Evolutionary conservation across 2,113 vertebrate genomes (phyloP).

Genomic region (Rafetus swinhoei): DNA sequence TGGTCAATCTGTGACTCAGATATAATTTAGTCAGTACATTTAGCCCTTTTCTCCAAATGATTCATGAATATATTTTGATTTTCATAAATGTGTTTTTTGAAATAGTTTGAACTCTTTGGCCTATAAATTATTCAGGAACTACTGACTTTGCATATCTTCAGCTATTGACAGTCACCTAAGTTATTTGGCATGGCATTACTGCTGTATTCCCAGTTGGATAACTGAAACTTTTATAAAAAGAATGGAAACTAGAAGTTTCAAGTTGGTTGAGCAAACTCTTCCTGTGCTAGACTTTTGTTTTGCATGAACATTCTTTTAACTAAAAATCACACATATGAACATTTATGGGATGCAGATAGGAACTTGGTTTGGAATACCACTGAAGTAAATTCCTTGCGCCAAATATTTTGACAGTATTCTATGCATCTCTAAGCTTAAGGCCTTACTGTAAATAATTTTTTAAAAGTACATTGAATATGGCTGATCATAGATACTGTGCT

Average conservation of each 20-base stretch:
- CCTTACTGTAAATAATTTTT: not conserved
- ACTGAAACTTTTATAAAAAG: conserved; percentile 5
- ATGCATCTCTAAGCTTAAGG: not conserved
- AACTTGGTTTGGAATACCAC: not conserved
- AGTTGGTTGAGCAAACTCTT: not conserved
- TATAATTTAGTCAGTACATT: not conserved
- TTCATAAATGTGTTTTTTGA: not conserved
- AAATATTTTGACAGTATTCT: not conserved
- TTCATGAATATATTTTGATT: not conserved
- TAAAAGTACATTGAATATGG: conserved; percentile 1
- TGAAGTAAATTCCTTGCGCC: not conserved
- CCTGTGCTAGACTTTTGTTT: not conserved
- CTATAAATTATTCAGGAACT: not conserved
- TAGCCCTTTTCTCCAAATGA: not conserved
- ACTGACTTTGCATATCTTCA: not conserved
- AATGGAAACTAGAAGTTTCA: not conserved
- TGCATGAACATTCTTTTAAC: not conserved
- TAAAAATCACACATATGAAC: not conserved
- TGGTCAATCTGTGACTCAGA: not conserved
- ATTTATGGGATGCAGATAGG: not conserved
- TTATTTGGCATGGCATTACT: not conserved
- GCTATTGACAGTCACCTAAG: not conserved
- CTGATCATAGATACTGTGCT: not conserved
- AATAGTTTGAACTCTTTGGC: not conserved
- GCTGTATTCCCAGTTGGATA: not conserved